These are phyloP conservation scores for Gavialis gangeticus DNA, from an alignment of 2,113 vertebrate species.

Conservation along the genomic window DNA sequence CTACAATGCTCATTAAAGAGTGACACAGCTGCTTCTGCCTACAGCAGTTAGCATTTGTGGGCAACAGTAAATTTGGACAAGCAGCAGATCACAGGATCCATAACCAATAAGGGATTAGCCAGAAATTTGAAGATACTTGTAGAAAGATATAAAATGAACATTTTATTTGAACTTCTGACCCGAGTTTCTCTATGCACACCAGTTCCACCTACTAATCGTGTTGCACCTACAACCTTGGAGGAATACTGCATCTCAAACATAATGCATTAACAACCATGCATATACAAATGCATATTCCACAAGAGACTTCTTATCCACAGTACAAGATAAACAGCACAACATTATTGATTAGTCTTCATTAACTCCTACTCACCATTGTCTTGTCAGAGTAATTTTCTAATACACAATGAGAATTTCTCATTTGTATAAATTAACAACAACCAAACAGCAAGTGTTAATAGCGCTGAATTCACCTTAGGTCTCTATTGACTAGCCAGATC, in stretches of 20 bases:
- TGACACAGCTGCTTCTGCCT: neutral
- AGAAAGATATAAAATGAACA: neutral
- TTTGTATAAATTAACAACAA: neutral
- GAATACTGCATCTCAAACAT: neutral
- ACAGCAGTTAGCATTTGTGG: neutral
- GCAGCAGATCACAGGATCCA: neutral
- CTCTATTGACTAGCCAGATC: neutral
- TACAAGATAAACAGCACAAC: neutral
- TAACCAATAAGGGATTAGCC: neutral
- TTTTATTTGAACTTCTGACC: neutral
- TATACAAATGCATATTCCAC: neutral
- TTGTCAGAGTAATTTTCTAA: neutral
- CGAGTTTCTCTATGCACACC: neutral
- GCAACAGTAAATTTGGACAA: neutral
- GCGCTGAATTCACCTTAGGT: constrained; percentile 19
- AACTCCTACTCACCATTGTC: neutral
- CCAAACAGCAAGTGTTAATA: neutral
- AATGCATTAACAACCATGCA: constrained; percentile 4
- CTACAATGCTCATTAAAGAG: neutral
- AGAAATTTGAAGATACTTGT: neutral
- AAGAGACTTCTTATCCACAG: neutral
- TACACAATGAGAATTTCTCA: neutral
- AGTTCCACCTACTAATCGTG: neutral
- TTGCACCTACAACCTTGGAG: neutral
- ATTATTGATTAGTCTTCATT: neutral